Conservation (phyloP, 2,888 invertebrate species). For the Cerastis rubricosa region DNA sequence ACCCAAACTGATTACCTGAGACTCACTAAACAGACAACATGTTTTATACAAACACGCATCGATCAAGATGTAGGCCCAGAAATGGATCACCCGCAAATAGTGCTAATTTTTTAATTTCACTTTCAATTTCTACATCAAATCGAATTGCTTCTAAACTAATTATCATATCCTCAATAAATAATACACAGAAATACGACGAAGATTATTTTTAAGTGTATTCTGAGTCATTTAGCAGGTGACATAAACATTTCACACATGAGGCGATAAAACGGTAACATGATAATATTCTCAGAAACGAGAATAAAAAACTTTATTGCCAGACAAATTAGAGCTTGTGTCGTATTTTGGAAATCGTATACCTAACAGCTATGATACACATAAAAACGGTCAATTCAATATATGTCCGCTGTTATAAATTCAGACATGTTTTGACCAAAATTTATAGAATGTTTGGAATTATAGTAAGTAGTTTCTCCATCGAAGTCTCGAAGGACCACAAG, state of each 20-base stretch:
- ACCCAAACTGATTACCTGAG: slow-evolving; percentile 2
- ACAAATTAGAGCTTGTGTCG: slow-evolving; percentile 43
- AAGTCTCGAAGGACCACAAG: not conserved
- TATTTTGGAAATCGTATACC: slow-evolving; percentile 20
- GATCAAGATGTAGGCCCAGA: not conserved
- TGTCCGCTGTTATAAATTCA: slow-evolving; percentile 4
- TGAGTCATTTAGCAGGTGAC: slow-evolving; percentile 51
- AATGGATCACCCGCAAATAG: slow-evolving; percentile 39
- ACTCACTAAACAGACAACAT: slow-evolving; percentile 15
- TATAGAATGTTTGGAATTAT: not conserved
- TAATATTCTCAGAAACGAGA: slow-evolving; percentile 43
- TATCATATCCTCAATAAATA: slow-evolving; percentile 43
- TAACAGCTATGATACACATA: slow-evolving; percentile 3
- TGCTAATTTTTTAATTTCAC: slow-evolving; percentile 39
- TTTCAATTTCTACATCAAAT: slow-evolving; percentile 48
- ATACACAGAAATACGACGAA: slow-evolving; percentile 26
- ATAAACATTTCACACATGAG: slow-evolving; percentile 51
- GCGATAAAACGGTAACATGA: slow-evolving; percentile 46
- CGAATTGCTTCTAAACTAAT: slow-evolving; percentile 42
- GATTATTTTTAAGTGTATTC: slow-evolving; percentile 17
- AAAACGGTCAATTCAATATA: not conserved
- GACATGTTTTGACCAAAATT: not conserved
- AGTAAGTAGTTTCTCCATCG: not conserved
- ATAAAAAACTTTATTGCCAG: slow-evolving; percentile 43
- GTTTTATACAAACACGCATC: slow-evolving; percentile 11